Base-by-base conservation (phyloP, 2,113 vertebrate species). In the Passer domesticus region DNA sequence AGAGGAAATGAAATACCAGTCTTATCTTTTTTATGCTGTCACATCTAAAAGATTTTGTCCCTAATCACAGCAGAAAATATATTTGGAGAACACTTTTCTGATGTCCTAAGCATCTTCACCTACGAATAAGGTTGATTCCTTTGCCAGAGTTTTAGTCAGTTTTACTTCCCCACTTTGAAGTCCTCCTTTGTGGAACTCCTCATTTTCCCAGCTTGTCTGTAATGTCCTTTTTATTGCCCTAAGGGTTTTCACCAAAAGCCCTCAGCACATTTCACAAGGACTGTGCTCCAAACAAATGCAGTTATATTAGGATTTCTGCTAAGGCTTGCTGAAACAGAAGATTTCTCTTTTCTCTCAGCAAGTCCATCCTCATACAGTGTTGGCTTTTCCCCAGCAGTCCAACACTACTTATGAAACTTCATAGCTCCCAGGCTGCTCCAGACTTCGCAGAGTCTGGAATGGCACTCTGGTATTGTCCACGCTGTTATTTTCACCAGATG, bases 381-480 rank as follows among this genome's bases (percentile, higher is more conserved):
- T 59, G 19, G 0, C 4, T 90, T 72, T 84, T 6, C 13, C 7
- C 23, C 7, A 46, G 30, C 19, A 86, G 25, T 50, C 27, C 20
- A 43, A 14, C 8, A 31, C 0, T 14, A 17, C 17, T 37, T 46
- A 47, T 0, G 4, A 41, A 62, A 4, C 15, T 39, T 49, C 24
- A 39, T 10, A 43, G 2, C 9, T 82, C 15, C 19, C 33, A 47
- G 37, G 17, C 13, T 8, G 14, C 21, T 82, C 30, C 8, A 58
- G 31, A 35, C 2, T 27, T 35, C 52, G 9, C 7, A 70, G n/a
- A 89, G 11, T n/a, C 16, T 76, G 33, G 21, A 72, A 46, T 46
- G 20, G 19, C 33, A 46, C 20, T 9, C 0, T 49, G n/a, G n/a
- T 28, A 11, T 62, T 53, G 4, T 73, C 16, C n/a, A 41, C 1